Base-by-base conservation (phyloP, 2,113 vertebrate species). In the Riparia riparia region DNA sequence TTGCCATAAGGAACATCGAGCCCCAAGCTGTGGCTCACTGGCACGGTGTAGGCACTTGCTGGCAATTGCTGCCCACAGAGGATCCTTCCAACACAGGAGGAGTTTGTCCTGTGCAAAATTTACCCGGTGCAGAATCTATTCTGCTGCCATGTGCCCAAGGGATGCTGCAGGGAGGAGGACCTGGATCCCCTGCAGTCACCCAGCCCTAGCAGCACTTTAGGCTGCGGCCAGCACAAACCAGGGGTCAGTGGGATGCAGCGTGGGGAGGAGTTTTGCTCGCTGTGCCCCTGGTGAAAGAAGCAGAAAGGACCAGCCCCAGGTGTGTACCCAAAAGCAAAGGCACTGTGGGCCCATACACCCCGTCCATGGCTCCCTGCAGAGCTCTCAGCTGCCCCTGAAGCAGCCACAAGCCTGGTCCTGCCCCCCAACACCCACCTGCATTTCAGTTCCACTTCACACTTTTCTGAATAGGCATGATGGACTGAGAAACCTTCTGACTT, bases 101-200 rank as follows among this genome's bases (percentile, higher is more conserved):
- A 64, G 14, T 16, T 51, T 39, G 34, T 15, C 20, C 41, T 0
- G 0, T 24, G 28, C 44, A 71, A 34, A 76, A 66, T 17, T 31
- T 25, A 22, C 26, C 37, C 1, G 1, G 14, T 28, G 44, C 31
- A 66, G 61, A 37, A 69, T 26, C 45, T 18, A 4, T 10, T 44
- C 47, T 0, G 0, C 41, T 6, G 4, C 28, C 22, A n/a, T 0
- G 0, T n/a, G 58, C 50, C 6, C 3, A 22, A 22, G 34, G 64
- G 32, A 32, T 14, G 29, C n/a, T 42, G 29, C 8, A 3, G 51
- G 37, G 50, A 41, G 0, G 1, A 32, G 37, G 24, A 41, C 16
- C 49, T 45, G 34, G 16, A 56, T 31, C 21, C 21, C 50, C 65
- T 37, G 45, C 1, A 2, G 28, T 44, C 3, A 0, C 24, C n/a